Evolutionary conservation across 2,797 vertebrate genomes (phyloP), one percentile per base, ranked within the genome.

Genomic region (Octomys mimax): DNA sequence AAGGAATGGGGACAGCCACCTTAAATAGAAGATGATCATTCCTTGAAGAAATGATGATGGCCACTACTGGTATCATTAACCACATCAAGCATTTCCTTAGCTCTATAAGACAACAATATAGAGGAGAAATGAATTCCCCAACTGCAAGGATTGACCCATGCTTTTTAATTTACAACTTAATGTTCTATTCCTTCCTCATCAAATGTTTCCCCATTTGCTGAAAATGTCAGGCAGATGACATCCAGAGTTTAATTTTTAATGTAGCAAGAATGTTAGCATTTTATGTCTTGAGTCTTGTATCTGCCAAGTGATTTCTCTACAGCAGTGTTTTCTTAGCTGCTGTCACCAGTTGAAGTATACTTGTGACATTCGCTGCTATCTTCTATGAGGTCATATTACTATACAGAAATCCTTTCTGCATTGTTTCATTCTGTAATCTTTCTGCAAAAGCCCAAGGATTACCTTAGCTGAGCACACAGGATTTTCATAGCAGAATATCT

Each of bases 351-450:
- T 75, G 42, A 95, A 91, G 52, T n/a, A 62, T 71, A 62, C 24
- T 70, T 83, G 49, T 57, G 39, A 9, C 95, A 85, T 95, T 96
- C 96, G 85, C 82, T 95, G 78, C 62, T 77, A 10, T 31, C 57
- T 81, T 54, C 92, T 95, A 62, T 94, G 91, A 95, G 71, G 97
- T 91, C 79, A 61, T 21, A 1, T 46, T 0, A 1, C 5, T 85
- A 88, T 78, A 78, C 19, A 26, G 5, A 21, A 64, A 90, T 91
- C 54, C 92, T 87, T 97, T 94, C 80, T 93, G 36, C 26, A 46
- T 82, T 95, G 33, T 39, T 96, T 96, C 66, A 57, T 94, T 93
- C 46, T 68, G 11, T 95, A 95, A 93, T 95, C 46, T 96, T 95
- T 82, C 28, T 88, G 54, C 2, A 24, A 0, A 24, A 93, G 1